These are phyloP conservation scores for Muscicapa adusta DNA, from an alignment of 2,113 vertebrate genomes.

Conservation along the genomic window DNA sequence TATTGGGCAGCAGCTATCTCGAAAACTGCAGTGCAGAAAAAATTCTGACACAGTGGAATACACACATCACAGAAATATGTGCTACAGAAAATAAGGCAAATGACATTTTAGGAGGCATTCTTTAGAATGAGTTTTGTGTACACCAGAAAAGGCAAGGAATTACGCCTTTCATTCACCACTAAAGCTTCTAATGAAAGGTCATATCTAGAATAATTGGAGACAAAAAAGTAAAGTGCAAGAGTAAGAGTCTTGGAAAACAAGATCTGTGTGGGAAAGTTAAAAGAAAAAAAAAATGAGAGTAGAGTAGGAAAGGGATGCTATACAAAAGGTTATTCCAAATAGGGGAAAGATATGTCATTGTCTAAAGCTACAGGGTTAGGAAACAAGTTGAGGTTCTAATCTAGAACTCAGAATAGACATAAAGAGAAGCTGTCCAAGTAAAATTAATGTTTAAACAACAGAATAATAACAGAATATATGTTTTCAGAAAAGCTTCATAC, in stretches of 20 bases:
- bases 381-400: not conserved
- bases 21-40: not conserved
- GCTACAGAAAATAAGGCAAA: not conserved
- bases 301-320: not conserved
- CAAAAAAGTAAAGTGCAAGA: not conserved
- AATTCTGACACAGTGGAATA: not conserved
- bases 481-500: not conserved
- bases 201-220: not conserved
- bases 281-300: not conserved
- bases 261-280: not conserved
- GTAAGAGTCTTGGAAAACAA: not conserved
- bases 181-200: not conserved
- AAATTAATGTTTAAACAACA: not conserved
- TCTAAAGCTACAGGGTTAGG: not conserved
- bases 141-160: not conserved
- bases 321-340: not conserved
- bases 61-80: not conserved
- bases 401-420: not conserved
- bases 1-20: not conserved
- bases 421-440: not conserved
- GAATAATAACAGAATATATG: not conserved
- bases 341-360: not conserved
- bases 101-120: not conserved
- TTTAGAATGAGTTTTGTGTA: not conserved
- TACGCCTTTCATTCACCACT: not conserved